Conservation (phyloP, 2,797 vertebrate genomes). For the Galago senegalensis region DNA sequence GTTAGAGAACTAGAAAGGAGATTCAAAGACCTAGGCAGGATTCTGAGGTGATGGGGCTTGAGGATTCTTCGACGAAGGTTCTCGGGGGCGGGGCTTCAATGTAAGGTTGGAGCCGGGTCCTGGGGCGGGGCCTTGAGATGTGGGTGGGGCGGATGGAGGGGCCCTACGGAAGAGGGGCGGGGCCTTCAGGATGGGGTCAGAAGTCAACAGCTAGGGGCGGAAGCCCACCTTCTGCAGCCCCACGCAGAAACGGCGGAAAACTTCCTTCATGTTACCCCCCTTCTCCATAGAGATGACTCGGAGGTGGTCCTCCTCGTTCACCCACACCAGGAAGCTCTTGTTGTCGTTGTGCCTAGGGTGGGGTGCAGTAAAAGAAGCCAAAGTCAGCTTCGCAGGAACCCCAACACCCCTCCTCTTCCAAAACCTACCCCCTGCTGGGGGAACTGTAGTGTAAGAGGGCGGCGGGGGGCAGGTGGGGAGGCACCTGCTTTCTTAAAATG, state of each 20-base stretch:
- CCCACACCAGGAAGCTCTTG: constrained; percentile 94
- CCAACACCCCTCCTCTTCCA: no score
- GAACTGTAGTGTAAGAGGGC: not conserved
- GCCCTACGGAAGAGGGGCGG: not conserved
- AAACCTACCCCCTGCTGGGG: not conserved
- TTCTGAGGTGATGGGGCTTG: not conserved
- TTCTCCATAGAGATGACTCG: constrained; percentile 94
- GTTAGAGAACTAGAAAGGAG: not conserved
- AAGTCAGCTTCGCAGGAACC: not conserved
- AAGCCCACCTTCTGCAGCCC: constrained; percentile 93
- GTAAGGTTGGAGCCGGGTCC: not conserved
- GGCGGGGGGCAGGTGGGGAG: not conserved
- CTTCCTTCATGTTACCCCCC: constrained; percentile 94
- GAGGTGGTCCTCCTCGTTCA: constrained; percentile 94
- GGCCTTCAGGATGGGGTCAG: not conserved
- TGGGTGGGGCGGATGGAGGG: not conserved
- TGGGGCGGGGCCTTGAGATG: not conserved
- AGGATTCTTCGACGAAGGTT: accelerated
- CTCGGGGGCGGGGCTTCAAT: not conserved
- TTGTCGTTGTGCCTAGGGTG: constrained; percentile 92
- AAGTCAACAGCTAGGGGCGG: accelerated
- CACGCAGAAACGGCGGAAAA: constrained; percentile 93
- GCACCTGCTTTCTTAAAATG: not conserved
- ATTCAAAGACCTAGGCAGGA: not conserved
- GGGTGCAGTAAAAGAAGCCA: not conserved